Conservation (phyloP, 92 coral and sea anemone genomes). For the Heteractis magnifica region DNA sequence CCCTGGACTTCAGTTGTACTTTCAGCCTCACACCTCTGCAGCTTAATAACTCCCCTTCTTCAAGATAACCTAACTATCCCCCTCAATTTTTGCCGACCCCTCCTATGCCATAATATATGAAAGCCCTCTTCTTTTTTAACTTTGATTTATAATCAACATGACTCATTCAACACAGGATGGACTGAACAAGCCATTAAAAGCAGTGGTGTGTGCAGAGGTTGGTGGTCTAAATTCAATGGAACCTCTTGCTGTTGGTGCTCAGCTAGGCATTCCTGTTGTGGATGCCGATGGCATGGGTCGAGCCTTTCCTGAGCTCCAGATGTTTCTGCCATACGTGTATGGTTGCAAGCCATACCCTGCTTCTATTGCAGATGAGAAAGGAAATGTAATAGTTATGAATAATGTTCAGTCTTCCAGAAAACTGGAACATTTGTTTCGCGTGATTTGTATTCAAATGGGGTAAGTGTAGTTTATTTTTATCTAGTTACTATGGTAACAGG, state of each 20-base stretch:
- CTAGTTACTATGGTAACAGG: neutral
- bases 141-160: neutral
- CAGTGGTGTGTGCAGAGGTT: slow-evolving; percentile 68
- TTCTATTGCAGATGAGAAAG: slow-evolving; percentile 69
- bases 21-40: too few species aligned
- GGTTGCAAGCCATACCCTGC: slow-evolving; percentile 76
- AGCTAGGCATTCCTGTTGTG: slow-evolving; percentile 82
- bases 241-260: slow-evolving; percentile 77
- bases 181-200: slow-evolving; percentile 46
- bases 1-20: too few species aligned
- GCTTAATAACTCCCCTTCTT: too few species aligned
- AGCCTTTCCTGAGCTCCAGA: slow-evolving; percentile 95
- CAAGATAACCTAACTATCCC: too few species aligned
- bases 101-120: too few species aligned
- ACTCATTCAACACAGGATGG: slow-evolving; percentile 28
- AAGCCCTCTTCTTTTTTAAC: neutral
- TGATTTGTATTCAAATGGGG: slow-evolving; percentile 73
- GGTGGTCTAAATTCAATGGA: slow-evolving; percentile 92
- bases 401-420: slow-evolving; percentile 62
- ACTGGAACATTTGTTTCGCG: slow-evolving; percentile 74
- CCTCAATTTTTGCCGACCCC: too few species aligned
- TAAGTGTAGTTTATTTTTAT: slow-evolving; percentile 16
- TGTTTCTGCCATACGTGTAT: slow-evolving; percentile 79
- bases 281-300: slow-evolving; percentile 99
- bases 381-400: slow-evolving; percentile 46